Evolutionary conservation across 2,888 invertebrate species (phyloP), one percentile per base, ranked within the genome.

Genomic region (Cantharis rustica): DNA sequence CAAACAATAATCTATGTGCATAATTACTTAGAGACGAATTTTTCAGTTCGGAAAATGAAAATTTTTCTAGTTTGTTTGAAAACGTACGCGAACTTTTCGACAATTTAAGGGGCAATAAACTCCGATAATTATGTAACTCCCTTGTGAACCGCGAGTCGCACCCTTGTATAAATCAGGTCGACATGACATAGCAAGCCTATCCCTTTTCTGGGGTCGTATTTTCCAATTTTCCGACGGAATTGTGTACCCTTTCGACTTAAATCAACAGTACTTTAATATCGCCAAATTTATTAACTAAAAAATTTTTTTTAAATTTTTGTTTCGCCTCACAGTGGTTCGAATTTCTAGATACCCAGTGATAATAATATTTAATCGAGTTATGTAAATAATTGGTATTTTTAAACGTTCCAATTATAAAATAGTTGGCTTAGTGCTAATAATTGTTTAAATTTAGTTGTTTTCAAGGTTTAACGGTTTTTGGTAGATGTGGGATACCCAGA

Each of bases 141-240:
- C 71, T 15, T 17, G 61, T 70, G 70, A 31, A 61, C 47, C 47
- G 47, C 62, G 13, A 23, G 71, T 61, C 71, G 62, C 71, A 23
- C 71, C 71, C 71, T 62, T 61, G 64, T 61, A 71, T 71, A 71
- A 71, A 71, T 71, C 71, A 71, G 71, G 61, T 23, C 62, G 71
- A 20, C 71, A 20, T 20, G 71, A 61, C 61, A 61, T 61, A 15
- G 23, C 23, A 23, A 71, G 71, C 71, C 71, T 61, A 71, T 61
- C 71, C 71, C 71, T 63, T 71, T 71, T 23, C 62, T 61, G 15
- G 23, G 62, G 13, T 71, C 16, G 61, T 61, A 61, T 71, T 71
- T 71, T 61, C 71, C 61, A 61, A 63, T 61, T 71, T 62, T 71
- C 71, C 71, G 62, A 71, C 71, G 62, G 23, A 71, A 71, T 71